Evolutionary conservation across 37 sponge, comb jelly and placozoan species (phyloP).

Genomic region (Haliclona indistincta): DNA sequence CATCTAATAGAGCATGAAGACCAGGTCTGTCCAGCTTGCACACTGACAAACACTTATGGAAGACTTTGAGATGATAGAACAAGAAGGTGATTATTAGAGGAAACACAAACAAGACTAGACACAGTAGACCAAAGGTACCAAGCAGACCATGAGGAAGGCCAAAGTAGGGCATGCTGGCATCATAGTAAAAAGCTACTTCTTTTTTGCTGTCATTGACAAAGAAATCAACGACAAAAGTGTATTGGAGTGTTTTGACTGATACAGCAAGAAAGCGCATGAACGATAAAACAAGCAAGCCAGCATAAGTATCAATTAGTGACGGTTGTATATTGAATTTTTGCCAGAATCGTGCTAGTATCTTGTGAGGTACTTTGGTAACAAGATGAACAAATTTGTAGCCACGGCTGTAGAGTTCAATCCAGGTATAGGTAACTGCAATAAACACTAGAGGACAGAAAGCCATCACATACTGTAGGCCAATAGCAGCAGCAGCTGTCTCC

Average conservation of each 20-base stretch:
- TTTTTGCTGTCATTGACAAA: not conserved
- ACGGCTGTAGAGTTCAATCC: not conserved
- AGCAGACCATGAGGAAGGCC: not conserved
- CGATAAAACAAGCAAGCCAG: constrained; percentile 7
- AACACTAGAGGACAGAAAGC: constrained; percentile 21
- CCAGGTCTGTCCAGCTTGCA: not conserved
- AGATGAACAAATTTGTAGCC: not conserved
- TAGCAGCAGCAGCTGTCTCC: not conserved
- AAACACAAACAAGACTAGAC: not conserved
- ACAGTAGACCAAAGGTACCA: not conserved
- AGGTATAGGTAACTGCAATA: constrained; percentile 3
- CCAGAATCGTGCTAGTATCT: not conserved
- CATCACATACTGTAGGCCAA: constrained; percentile 9
- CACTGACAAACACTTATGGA: not conserved
- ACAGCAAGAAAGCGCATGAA: not conserved
- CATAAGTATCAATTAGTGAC: constrained; percentile 8
- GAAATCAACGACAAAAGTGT: not conserved
- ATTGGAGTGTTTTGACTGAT: not conserved
- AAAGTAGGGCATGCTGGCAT: not conserved
- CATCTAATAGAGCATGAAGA: not conserved
- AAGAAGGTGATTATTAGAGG: not conserved
- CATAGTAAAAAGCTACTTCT: not conserved
- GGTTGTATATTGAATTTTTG: not conserved
- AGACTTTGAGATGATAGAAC: not conserved
- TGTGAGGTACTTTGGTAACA: not conserved